A percentile compares a stretch with the other conserved stretches of the same genome.
Evolutionary conservation across 1,140 invertebrate species (phyloP).

Genomic region (Brachionus plicatilis): DNA sequence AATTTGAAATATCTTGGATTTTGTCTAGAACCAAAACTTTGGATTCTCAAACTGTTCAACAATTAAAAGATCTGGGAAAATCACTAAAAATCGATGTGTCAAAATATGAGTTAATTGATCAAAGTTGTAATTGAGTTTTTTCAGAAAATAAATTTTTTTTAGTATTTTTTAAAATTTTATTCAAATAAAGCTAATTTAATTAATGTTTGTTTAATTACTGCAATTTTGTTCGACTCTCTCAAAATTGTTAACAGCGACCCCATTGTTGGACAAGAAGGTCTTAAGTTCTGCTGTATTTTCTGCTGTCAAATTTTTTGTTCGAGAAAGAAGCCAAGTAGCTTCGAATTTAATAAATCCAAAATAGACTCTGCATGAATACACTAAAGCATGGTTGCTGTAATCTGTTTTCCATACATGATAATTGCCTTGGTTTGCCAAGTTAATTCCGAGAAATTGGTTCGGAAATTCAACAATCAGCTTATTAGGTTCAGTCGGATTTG

Average conservation of each 20-base stretch:
- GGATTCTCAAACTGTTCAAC: background rate
- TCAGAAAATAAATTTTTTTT: background rate
- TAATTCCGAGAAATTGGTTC: background rate
- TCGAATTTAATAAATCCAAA: constrained; percentile 18
- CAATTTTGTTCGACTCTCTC: background rate
- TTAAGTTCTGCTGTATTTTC: background rate
- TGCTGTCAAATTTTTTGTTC: background rate
- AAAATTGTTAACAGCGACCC: background rate
- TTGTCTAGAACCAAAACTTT: constrained; percentile 31
- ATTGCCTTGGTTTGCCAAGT: background rate
- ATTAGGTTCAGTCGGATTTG: constrained; percentile 14
- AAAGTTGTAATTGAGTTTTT: background rate
- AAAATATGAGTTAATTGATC: background rate
- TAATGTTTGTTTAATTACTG: background rate
- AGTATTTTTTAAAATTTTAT: background rate
- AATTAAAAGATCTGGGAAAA: background rate
- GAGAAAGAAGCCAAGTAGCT: constrained; percentile 25
- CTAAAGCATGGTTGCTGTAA: background rate
- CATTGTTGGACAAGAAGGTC: background rate
- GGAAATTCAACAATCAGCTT: constrained; percentile 34
- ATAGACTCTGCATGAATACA: constrained; percentile 26
- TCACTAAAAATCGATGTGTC: background rate
- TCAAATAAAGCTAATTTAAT: background rate
- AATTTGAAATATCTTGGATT: constrained; percentile 33
- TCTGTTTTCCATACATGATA: constrained; percentile 33